Evolutionary conservation across 2,888 invertebrate species (phyloP).

Genomic region (Isotomurus palustris): DNA sequence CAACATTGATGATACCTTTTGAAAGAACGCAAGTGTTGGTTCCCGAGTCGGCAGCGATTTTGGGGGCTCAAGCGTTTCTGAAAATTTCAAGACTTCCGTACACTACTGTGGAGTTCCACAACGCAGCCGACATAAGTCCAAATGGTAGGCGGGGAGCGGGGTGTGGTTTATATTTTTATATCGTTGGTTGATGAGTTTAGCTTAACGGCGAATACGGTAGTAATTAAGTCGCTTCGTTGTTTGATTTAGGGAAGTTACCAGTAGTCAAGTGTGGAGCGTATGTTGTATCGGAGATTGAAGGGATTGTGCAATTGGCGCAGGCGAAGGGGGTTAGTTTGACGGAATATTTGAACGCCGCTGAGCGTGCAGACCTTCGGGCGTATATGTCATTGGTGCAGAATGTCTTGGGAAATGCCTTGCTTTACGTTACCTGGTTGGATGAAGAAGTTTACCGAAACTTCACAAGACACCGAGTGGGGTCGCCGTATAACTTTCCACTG

Average conservation of each 20-base stretch:
- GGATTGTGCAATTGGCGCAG: constrained; percentile 61
- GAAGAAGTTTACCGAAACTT: constrained; percentile 57
- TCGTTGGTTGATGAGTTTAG: neutral
- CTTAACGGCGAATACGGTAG: too few species aligned
- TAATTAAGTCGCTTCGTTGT: constrained; percentile 9
- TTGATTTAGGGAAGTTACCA: constrained; percentile 70
- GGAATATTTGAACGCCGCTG: constrained; percentile 63
- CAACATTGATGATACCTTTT: constrained; percentile 79
- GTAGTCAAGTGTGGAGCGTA: constrained; percentile 87
- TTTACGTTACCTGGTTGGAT: constrained; percentile 42
- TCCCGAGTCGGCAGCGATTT: constrained; percentile 88
- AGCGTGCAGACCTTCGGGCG: constrained; percentile 86
- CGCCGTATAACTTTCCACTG: constrained; percentile 90
- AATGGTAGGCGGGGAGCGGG: too few species aligned
- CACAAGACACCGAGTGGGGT: constrained; percentile 78
- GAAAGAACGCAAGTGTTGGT: constrained; percentile 90
- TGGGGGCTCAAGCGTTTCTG: constrained; percentile 87
- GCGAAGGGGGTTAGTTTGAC: constrained; percentile 67
- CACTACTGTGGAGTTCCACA: constrained; percentile 50
- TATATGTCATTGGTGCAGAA: constrained; percentile 86
- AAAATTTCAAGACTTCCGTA: constrained; percentile 62
- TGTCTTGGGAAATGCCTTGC: constrained; percentile 77
- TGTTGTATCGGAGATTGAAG: constrained; percentile 83
- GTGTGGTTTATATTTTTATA: too few species aligned
- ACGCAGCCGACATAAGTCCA: constrained; percentile 96